These are phyloP conservation scores for Acridotheres tristis DNA, from an alignment of 2,797 vertebrate species.

Conservation along the genomic window DNA sequence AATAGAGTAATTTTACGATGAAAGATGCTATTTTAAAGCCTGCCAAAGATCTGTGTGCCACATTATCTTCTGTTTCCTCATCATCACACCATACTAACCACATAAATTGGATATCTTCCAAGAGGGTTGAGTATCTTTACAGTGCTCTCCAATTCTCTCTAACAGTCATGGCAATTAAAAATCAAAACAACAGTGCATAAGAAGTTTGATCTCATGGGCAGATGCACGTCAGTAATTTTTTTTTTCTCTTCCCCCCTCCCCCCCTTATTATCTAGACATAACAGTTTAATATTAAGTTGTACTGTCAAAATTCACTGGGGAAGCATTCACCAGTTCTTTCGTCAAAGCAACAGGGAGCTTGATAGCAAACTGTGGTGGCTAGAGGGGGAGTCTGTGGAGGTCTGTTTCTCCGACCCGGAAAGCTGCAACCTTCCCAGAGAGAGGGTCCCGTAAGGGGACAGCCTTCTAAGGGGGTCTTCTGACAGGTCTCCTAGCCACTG, in stretches of 20 bases:
- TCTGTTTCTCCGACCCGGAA: too few species aligned
- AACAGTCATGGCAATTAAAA: background rate
- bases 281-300: background rate
- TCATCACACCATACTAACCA: constrained; percentile 5
- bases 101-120: constrained; percentile 4
- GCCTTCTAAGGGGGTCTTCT: too few species aligned
- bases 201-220: background rate
- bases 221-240: background rate
- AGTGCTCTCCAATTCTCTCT: background rate
- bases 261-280: background rate
- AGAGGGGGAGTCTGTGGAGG: too few species aligned
- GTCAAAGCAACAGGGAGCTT: background rate
- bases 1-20: constrained; percentile 3
- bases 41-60: background rate
- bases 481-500: too few species aligned
- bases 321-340: background rate
- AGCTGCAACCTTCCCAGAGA: too few species aligned
- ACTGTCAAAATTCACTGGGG: background rate
- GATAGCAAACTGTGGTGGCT: background rate
- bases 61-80: constrained; percentile 26
- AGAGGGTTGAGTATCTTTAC: background rate
- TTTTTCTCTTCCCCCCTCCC: background rate
- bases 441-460: too few species aligned
- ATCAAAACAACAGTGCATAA: background rate
- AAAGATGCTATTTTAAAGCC: constrained; percentile 8